phyloP scores from a whole-genome alignment of 1,140 invertebrate genomes.

The Brachionus manjavacas region DNA sequence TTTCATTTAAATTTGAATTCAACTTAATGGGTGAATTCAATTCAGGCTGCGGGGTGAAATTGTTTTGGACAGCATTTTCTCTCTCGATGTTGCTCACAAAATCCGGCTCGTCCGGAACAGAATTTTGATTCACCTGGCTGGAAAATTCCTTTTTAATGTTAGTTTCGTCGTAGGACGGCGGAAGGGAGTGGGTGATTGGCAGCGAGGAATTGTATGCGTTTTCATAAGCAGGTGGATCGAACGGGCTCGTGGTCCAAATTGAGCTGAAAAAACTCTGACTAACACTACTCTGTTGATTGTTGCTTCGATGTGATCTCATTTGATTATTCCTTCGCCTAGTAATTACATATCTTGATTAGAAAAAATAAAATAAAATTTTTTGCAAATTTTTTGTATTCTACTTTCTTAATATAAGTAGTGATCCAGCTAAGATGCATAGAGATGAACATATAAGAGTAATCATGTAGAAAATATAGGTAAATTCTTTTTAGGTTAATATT shows the following conservation, averaged over 20 bases:
- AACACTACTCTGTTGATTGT: background rate
- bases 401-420: conserved; percentile 18
- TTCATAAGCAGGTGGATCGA: conserved; percentile 13
- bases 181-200: background rate
- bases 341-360: background rate
- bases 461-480: conserved; percentile 41
- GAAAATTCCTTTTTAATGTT: background rate
- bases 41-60: too few relatives aligned
- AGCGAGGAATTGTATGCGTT: background rate
- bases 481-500: background rate
- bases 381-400: background rate
- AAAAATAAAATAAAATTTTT: background rate
- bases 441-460: conserved; percentile 38
- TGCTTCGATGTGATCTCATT: background rate
- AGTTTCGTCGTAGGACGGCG: background rate
- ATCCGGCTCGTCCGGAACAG: background rate
- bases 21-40: too few relatives aligned
- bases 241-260: background rate
- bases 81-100: background rate
- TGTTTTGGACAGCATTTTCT: background rate
- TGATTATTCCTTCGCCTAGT: background rate
- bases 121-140: background rate
- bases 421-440: conserved; percentile 3
- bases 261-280: background rate
- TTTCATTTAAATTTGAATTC: background rate